These are phyloP conservation scores for Mesochorus sp. DNA, from an alignment of 2,888 invertebrate genomes.

Conservation along the genomic window DNA sequence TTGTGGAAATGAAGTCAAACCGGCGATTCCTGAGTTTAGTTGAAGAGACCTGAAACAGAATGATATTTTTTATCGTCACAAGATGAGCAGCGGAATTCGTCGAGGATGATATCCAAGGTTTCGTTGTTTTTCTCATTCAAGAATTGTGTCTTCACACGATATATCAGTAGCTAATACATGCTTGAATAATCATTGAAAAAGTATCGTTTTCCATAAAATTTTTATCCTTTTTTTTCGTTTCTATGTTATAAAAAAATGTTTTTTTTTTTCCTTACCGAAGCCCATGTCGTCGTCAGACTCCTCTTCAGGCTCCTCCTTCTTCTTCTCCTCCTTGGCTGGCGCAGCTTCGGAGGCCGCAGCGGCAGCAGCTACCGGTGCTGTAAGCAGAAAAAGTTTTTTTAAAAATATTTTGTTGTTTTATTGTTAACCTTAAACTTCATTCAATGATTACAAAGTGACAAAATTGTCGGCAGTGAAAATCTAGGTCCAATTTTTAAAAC, in stretches of 20 bases:
- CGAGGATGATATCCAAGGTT: constrained; percentile 33
- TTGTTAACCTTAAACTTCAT: not conserved
- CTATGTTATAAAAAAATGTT: constrained; percentile 45
- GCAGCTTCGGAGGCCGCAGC: constrained; percentile 85
- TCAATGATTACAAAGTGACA: not conserved
- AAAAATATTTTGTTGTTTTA: not conserved
- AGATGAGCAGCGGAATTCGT: constrained; percentile 35
- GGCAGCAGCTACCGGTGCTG: constrained; percentile 82
- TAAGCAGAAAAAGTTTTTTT: constrained; percentile 20
- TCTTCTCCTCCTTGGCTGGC: constrained; percentile 89
- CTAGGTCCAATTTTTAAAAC: constrained; percentile 58
- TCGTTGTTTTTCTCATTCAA: constrained; percentile 69
- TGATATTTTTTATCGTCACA: constrained; percentile 65
- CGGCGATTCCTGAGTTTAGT: constrained; percentile 83
- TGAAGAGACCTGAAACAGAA: constrained; percentile 89
- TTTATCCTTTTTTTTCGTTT: constrained; percentile 29
- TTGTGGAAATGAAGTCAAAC: constrained; percentile 55
- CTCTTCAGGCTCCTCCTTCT: constrained; percentile 90
- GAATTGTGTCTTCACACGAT: constrained; percentile 65
- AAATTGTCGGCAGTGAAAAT: constrained; percentile 61
- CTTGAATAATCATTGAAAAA: constrained; percentile 84
- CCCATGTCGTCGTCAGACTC: constrained; percentile 97
- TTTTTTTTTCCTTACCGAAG: constrained; percentile 86
- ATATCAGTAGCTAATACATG: constrained; percentile 86
- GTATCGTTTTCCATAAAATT: constrained; percentile 3